A percentile compares a stretch with the other conserved stretches of the same genome.
Conservation (phyloP, 2,113 vertebrate genomes). For the Ptyas mucosa region DNA sequence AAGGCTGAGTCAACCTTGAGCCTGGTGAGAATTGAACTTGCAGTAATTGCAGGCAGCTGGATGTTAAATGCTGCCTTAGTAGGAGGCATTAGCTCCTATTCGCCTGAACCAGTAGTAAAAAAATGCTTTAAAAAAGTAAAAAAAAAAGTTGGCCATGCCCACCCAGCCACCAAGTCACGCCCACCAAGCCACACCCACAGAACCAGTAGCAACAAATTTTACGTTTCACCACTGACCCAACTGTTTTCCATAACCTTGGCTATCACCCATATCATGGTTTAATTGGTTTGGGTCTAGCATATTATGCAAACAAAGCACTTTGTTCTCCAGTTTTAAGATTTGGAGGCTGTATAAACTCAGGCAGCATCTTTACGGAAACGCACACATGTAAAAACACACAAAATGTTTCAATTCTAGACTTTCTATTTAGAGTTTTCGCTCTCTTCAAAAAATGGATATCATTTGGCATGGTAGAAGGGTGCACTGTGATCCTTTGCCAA, state of each 20-base stretch:
- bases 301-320: not conserved
- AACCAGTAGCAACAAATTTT: too few relatives aligned
- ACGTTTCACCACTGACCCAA: not conserved
- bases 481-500: slow-evolving; percentile 32
- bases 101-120: too few relatives aligned
- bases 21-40: too few relatives aligned
- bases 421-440: not conserved
- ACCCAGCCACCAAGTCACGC: too few relatives aligned
- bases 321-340: not conserved
- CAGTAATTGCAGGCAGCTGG: too few relatives aligned
- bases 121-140: too few relatives aligned
- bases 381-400: not conserved
- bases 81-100: too few relatives aligned
- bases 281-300: not conserved
- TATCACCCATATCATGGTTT: not conserved
- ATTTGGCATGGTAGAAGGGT: slow-evolving; percentile 2
- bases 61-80: too few relatives aligned
- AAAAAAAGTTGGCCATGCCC: too few relatives aligned
- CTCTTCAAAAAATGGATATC: not conserved
- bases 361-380: not conserved
- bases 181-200: too few relatives aligned
- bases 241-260: not conserved
- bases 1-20: too few relatives aligned
- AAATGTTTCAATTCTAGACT: not conserved
- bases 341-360: not conserved